These are phyloP conservation scores for Perognathus longimembris DNA, from an alignment of 2,113 vertebrate genomes.

Conservation along the genomic window DNA sequence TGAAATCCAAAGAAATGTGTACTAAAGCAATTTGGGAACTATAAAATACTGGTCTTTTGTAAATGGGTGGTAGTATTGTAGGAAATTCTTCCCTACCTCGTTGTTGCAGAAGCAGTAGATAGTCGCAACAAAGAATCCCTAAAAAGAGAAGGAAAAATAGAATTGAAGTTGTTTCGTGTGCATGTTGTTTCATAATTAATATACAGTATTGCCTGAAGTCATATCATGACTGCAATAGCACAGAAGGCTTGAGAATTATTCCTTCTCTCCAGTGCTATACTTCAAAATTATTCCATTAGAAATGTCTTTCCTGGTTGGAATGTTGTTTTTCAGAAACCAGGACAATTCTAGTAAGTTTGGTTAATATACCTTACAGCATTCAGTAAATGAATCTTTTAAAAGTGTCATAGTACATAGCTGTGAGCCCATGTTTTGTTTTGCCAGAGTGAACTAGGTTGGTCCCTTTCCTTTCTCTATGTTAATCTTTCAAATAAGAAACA, in stretches of 20 bases:
- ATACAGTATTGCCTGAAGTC: not conserved
- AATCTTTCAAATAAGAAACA: not conserved
- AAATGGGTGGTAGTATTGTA: not conserved
- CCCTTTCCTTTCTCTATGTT: not conserved
- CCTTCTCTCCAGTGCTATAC: not conserved
- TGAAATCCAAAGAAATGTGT: not conserved
- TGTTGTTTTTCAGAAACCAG: not conserved
- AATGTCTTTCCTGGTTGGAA: not conserved
- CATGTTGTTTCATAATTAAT: not conserved
- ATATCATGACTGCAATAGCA: conserved; percentile 4
- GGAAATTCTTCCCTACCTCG: conserved; percentile 89
- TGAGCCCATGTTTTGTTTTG: not conserved
- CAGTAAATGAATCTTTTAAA: not conserved
- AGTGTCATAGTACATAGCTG: not conserved
- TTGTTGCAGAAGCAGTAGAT: conserved; percentile 99
- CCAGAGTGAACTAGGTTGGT: not conserved
- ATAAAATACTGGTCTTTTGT: not conserved
- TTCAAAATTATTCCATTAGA: not conserved
- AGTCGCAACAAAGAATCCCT: conserved; percentile 97
- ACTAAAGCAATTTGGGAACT: not conserved
- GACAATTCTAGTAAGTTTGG: not conserved
- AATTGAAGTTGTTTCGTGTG: conserved; percentile 8
- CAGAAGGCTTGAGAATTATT: not conserved
- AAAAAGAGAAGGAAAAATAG: conserved; percentile 56
- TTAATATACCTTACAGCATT: not conserved